phyloP scores from a whole-genome alignment of 2,113 vertebrate genomes.

The Cygnus buccinator region DNA sequence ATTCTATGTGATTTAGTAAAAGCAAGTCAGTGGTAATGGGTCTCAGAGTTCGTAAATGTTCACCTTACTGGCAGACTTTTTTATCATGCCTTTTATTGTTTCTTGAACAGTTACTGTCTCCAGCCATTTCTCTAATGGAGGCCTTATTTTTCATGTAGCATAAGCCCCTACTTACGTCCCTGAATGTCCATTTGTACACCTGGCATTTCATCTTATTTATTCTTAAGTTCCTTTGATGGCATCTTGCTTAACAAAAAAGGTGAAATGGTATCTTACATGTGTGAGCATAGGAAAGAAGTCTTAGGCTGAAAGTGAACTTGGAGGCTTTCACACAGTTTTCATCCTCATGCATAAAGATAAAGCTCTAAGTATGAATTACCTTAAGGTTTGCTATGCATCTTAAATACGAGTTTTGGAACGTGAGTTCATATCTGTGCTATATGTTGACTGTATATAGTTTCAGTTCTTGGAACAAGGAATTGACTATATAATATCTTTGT shows the following conservation, averaged over 20 bases:
- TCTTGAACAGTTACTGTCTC: background rate
- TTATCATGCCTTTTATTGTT: background rate
- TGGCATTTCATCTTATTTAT: background rate
- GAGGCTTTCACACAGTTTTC: background rate
- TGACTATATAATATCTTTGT: rapidly evolving
- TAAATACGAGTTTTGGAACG: background rate
- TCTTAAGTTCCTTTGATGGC: background rate
- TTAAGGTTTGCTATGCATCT: background rate
- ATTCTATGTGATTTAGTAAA: rapidly evolving
- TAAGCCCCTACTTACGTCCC: background rate
- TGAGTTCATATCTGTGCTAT: background rate
- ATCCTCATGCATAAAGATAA: background rate
- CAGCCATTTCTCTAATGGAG: background rate
- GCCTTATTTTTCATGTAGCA: background rate
- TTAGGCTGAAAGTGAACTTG: background rate
- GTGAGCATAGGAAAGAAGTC: rapidly evolving
- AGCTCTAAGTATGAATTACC: background rate
- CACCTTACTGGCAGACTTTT: background rate
- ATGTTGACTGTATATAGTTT: background rate
- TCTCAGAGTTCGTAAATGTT: background rate
- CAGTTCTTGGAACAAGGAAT: background rate
- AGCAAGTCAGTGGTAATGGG: background rate
- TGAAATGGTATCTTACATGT: background rate
- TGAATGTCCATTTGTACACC: background rate
- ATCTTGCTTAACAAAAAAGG: background rate